Evolutionary conservation across 2,113 vertebrate genomes (phyloP).

Genomic region (Elanoides forficatus): DNA sequence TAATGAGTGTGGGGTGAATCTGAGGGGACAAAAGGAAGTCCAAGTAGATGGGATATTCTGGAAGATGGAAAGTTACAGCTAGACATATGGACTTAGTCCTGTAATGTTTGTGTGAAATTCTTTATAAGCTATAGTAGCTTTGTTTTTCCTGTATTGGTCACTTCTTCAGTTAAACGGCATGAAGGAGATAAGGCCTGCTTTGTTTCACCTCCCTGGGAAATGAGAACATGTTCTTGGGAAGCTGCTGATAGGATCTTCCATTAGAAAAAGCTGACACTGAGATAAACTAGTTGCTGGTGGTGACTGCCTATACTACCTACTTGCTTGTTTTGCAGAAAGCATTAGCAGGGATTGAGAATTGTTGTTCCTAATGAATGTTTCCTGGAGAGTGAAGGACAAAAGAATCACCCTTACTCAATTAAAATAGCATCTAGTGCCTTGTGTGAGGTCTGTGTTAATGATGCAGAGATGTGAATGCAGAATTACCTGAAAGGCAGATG

Average conservation of each 20-base stretch:
- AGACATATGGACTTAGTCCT: neutral
- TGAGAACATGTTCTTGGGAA: neutral
- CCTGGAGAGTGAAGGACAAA: neutral
- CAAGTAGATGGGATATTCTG: neutral
- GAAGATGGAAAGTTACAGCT: neutral
- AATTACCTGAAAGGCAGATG: neutral
- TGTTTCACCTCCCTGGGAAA: neutral
- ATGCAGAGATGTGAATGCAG: neutral
- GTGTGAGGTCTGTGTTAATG: neutral
- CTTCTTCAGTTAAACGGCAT: neutral
- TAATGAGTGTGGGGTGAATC: neutral
- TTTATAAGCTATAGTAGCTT: neutral
- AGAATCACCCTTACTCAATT: neutral
- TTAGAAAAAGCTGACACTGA: neutral
- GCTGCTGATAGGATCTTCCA: constrained; percentile 39
- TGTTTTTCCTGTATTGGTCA: neutral
- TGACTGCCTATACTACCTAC: neutral
- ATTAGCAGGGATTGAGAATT: neutral
- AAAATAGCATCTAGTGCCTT: neutral
- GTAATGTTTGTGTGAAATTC: neutral
- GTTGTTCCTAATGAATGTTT: neutral
- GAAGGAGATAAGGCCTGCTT: neutral
- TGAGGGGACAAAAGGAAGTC: neutral
- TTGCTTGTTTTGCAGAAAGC: neutral
- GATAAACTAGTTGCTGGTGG: neutral